Conservation (phyloP, 2,888 invertebrate genomes). For the Celastrina argiolus region DNA sequence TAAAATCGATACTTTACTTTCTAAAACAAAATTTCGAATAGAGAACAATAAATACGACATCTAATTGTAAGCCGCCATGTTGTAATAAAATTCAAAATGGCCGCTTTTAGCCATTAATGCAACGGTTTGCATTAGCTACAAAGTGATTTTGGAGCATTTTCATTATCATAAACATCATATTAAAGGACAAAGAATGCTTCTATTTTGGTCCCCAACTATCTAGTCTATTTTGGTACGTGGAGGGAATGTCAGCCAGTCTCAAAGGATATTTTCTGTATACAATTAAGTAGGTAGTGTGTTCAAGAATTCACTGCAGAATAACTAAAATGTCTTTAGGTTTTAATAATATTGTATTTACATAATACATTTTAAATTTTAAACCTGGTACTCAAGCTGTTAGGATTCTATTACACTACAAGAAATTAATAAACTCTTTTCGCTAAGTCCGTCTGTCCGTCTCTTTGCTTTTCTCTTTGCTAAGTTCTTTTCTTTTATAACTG, state of each 20-base stretch:
- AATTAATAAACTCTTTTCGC: too few relatives aligned
- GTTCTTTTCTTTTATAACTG: too few relatives aligned
- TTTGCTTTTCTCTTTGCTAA: too few relatives aligned
- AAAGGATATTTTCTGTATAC: not conserved
- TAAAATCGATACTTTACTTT: not conserved
- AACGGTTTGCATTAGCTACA: not conserved
- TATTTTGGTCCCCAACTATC: not conserved
- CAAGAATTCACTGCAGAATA: too few relatives aligned
- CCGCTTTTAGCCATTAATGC: not conserved
- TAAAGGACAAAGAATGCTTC: slow-evolving; percentile 5
- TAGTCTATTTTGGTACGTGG: not conserved
- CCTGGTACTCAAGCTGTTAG: too few relatives aligned
- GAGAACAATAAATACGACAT: not conserved
- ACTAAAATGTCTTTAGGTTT: too few relatives aligned
- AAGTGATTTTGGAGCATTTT: not conserved
- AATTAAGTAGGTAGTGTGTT: too few relatives aligned
- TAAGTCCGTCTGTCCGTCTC: too few relatives aligned
- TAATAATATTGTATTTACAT: too few relatives aligned
- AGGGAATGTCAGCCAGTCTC: not conserved
- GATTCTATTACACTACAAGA: too few relatives aligned
- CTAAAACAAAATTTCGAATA: not conserved
- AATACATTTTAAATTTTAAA: too few relatives aligned
- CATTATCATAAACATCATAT: slow-evolving; percentile 8
- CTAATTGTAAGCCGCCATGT: not conserved
- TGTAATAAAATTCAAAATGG: slow-evolving; percentile 2